Conservation (phyloP, 2,797 vertebrate genomes). For the Rousettus madagascariensis region DNA sequence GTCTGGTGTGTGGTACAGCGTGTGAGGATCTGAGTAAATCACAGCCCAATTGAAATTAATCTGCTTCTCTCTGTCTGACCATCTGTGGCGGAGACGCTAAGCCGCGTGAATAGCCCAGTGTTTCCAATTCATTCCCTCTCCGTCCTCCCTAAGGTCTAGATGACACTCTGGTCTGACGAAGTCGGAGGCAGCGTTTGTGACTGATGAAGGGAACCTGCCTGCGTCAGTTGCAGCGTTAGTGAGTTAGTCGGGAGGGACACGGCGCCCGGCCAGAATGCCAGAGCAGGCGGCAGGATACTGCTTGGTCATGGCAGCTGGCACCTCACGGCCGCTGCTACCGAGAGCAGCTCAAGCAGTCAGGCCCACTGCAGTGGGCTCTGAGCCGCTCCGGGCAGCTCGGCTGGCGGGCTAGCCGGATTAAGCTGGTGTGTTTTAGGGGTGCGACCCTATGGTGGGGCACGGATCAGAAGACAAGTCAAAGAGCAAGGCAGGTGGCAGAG, state of each 20-base stretch:
- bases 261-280: not conserved
- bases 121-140: not conserved
- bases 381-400: not conserved
- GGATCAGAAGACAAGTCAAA: not conserved
- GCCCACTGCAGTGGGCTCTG: not conserved
- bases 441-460: no score
- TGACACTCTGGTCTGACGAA: not conserved
- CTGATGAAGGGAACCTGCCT: not conserved
- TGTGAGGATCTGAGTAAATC: not conserved
- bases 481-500: not conserved
- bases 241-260: fast-evolving
- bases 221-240: fast-evolving
- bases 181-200: not conserved
- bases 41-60: not conserved
- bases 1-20: not conserved
- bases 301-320: not conserved
- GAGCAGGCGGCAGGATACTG: no score
- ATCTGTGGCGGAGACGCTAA: not conserved
- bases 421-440: no score
- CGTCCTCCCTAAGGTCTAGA: not conserved
- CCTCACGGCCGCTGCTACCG: fast-evolving
- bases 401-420: not conserved
- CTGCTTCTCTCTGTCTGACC: not conserved
- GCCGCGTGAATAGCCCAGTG: not conserved
- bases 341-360: not conserved